Evolutionary conservation across 2,113 vertebrate genomes (phyloP), one percentile per base, ranked within the genome.

Genomic region (Nannobrachium achirus): DNA sequence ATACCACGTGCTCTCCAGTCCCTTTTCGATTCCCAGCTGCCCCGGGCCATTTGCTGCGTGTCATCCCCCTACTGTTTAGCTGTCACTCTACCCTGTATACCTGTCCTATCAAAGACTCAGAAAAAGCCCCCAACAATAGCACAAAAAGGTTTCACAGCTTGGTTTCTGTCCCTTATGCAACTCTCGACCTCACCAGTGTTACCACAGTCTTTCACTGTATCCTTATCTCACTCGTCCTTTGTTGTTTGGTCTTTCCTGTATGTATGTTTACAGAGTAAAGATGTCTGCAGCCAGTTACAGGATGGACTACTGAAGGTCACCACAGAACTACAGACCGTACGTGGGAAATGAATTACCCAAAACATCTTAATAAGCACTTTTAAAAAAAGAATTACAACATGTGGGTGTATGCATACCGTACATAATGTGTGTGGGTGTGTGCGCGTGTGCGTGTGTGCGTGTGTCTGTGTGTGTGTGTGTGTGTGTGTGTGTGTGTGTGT

Each of bases 271-370:
- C 80, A 96, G 96, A 95, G 94, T 79, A 95, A 93, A 83, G 96
- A 97, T 3, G 77, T 95, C 76, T 94, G 91, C 16, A 89, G 85
- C 20, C 93, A 92, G 73, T 89, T 95, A 60, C 96, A 97, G 69
- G 95, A 96, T 2, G 94, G 94, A 2, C 87, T 96, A 1, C 86
- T 96, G 78, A 94, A 95, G 80, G 93, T 93, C 69, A 93, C 94
- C 52, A 88, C 85, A 0, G 95, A 96, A 84, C 86, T 96, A 3
- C 95, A 96, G 85, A 94, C 85, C 1, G 96, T 96, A 71, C 91
- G 95, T 78, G 58, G 65, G 25, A 82, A 75, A 46, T 10, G 25
- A 46, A 48, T 33, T 40, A 0, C 50, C 16, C 39, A 14, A 48
- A 62, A 53, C 25, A 44, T 69, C 25, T 52, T n/a, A 33, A 52